Evolutionary conservation across 2,888 invertebrate genomes (phyloP), one percentile per base, ranked within the genome.

Genomic region (Anticlea derivata): DNA sequence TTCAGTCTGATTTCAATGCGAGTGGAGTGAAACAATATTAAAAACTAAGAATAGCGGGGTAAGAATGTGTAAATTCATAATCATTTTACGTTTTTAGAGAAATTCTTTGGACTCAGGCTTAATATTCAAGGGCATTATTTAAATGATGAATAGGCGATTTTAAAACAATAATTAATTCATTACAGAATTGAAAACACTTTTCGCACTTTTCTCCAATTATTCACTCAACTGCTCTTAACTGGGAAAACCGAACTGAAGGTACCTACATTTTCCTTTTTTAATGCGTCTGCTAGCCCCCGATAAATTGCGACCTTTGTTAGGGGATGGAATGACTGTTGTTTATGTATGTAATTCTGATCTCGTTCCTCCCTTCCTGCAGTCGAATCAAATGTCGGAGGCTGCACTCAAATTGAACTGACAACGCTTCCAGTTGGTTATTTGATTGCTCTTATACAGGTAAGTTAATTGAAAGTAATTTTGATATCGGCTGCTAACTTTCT

Each of bases 231-330:
- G 38, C 39, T 48, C 24, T 39, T 47, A 33, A 31, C 39, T 34
- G 47, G 12, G 11, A 34, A 48, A 38, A 23, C 27, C 38, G 7
- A 24, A 38, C 10, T 23, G 20, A 39, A 50, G 24, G 50, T 17
- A 17, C n/a, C 24, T 53, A 60, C 63, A 68, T 73, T 78, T 77
- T 70, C 61, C 68, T 70, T 70, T 72, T 77, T 80, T 78, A 80
- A 80, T 73, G 68, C 68, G 78, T 75, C 74, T 70, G 71, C 70
- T 61, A 50, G 70, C 77, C 75, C 69, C 63, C 75, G 70, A 78
- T 83, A 81, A 82, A 83, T 81, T 78, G 75, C 71, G 70, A 79
- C 78, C 76, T 77, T 77, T 80, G 78, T 79, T 71, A 67, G 73
- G 78, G 78, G 70, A 68, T 66, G 71, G 60, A 59, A 59, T 63